A percentile compares a stretch with the other conserved stretches of the same genome.
Evolutionary conservation across 2,888 invertebrate genomes (phyloP).

Genomic region (Tenodera sinensis): DNA sequence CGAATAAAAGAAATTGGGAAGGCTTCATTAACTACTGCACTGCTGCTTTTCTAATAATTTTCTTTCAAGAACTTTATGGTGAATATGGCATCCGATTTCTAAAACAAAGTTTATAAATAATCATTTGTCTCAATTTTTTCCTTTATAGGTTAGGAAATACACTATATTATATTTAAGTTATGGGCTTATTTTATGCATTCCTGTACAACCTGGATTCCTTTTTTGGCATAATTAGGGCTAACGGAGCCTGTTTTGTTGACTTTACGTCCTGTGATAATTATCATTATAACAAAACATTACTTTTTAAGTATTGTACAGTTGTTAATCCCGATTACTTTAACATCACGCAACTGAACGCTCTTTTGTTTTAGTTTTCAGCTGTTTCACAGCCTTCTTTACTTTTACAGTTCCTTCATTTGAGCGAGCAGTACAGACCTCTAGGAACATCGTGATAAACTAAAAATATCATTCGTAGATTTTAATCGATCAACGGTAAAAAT

Average conservation of each 20-base stretch:
- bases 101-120: no score
- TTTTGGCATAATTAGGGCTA: constrained; percentile 17
- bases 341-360: background rate
- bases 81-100: no score
- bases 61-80: no score
- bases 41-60: no score
- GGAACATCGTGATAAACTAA: background rate
- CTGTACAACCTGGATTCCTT: constrained; percentile 17
- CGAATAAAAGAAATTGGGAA: no score
- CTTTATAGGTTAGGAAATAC: background rate
- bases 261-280: background rate
- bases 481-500: no score
- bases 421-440: background rate
- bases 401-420: background rate
- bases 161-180: background rate
- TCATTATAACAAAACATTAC: background rate
- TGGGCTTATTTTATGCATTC: background rate
- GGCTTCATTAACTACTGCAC: no score
- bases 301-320: background rate
- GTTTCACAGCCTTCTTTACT: background rate
- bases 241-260: background rate
- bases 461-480: background rate
- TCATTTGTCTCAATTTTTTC: no score
- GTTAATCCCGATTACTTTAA: background rate
- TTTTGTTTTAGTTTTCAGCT: background rate